Evolutionary conservation across 2,888 invertebrate species (phyloP).

Genomic region (Aphrophora alni): DNA sequence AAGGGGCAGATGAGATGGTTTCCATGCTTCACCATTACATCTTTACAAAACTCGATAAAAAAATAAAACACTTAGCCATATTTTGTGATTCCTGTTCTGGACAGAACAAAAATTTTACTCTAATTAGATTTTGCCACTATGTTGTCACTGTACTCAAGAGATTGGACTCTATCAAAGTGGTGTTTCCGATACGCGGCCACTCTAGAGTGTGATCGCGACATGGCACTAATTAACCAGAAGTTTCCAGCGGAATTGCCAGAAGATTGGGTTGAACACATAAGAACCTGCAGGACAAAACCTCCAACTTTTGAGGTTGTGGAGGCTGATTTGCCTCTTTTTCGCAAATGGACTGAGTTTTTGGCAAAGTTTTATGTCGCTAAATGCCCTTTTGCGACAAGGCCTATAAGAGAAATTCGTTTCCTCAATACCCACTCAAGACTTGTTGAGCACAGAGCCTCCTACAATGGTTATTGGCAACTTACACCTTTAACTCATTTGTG

Average conservation of each 20-base stretch:
- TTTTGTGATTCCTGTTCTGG: constrained; percentile 32
- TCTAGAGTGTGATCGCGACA: constrained; percentile 32
- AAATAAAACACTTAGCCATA: constrained; percentile 11
- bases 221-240: constrained; percentile 23
- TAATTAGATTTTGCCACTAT: constrained; percentile 17
- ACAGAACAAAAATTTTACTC: constrained; percentile 29
- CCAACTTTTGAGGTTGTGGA: not conserved
- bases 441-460: not conserved
- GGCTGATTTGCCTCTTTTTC: not conserved
- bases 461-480: not conserved
- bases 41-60: not conserved
- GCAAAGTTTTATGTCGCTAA: not conserved
- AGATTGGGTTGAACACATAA: not conserved
- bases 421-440: not conserved
- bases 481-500: not conserved
- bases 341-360: not conserved
- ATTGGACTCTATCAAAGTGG: constrained; percentile 7
- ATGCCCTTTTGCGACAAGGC: not conserved
- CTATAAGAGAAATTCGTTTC: too few relatives aligned
- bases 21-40: constrained; percentile 23
- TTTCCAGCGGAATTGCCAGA: not conserved
- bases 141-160: not conserved
- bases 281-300: not conserved
- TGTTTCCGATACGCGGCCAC: constrained; percentile 28
- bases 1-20: constrained; percentile 31